Evolutionary conservation across 2,888 invertebrate species (phyloP), one percentile per base, ranked within the genome.

Genomic region (Drosophila incognita): DNA sequence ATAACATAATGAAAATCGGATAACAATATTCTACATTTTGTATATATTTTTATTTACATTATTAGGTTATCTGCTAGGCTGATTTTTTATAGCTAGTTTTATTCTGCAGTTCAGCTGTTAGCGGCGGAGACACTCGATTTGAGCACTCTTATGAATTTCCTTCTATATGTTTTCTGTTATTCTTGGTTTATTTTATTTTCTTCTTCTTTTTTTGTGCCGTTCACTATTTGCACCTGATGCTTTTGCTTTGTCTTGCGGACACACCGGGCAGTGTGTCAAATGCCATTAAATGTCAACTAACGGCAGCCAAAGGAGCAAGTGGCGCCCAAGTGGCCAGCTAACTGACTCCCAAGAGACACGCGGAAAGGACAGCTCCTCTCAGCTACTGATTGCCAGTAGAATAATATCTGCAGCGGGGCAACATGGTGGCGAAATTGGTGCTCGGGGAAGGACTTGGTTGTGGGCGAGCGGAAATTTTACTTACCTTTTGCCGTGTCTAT

Each of bases 231-330:
- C 71, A 64, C 46, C 79, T 81, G 81, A 74, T 73, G 72, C 70
- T 74, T 69, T 63, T 63, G 64, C 62, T 68, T 75, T 82, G 78
- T 78, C 78, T 73, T 68, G 74, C 52, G 69, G 70, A 82, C 74
- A 76, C 65, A 40, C 69, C 75, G 64, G 33, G 60, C 69, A 74
- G 72, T 81, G 87, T 82, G 87, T 87, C 87, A 87, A 87, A 80
- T 79, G 82, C 75, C 84, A 89, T 89, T 86, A 87, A 83, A 85
- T 86, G 87, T 78, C 82, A 89, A 85, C 83, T 83, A 85, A 81
- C 69, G 61, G 72, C 59, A 67, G 58, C 49, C 64, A 65, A 62
- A 53, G 68, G 68, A 69, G 69, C 74, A 69, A 71, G 68, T 52
- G 69, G 60, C 56, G 57, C 69, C 66, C 76, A 81, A 81, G 81